Conservation (phyloP, 2,888 invertebrate species). For the Chalcis sispes region DNA sequence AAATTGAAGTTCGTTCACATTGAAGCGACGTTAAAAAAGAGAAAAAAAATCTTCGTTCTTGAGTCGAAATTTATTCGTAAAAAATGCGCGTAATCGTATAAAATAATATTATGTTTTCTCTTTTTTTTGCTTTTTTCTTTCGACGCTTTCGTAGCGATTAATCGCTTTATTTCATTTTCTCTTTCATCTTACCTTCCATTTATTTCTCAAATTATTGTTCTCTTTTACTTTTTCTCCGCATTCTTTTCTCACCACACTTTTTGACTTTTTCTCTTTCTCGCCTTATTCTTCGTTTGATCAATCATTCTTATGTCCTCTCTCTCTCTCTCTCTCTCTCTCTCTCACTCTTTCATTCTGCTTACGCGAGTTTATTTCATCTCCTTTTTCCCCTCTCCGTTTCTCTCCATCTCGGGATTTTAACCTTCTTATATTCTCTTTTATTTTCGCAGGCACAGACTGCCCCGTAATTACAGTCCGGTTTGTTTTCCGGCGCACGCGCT, state of each 20-base stretch:
- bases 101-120: no score
- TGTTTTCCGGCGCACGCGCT: constrained; percentile 20
- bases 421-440: constrained; percentile 4
- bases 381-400: neutral
- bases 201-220: no score
- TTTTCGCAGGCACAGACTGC: constrained; percentile 36
- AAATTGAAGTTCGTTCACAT: constrained; percentile 21
- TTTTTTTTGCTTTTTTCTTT: no score
- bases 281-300: constrained; percentile 5
- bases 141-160: no score
- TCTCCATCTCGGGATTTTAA: neutral
- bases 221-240: neutral
- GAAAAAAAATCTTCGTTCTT: neutral
- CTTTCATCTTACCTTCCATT: neutral
- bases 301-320: neutral
- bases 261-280: neutral
- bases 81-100: no score
- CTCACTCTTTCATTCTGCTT: constrained; percentile 17
- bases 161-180: no score
- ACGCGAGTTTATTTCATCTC: constrained; percentile 26
- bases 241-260: neutral
- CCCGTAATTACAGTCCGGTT: constrained; percentile 55
- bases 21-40: neutral
- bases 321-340: neutral
- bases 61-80: neutral